Percentiles rank a stretch among this genome's conserved stretches.
Conservation (phyloP, 2,797 vertebrate genomes). For the Pipistrellus kuhlii region DNA sequence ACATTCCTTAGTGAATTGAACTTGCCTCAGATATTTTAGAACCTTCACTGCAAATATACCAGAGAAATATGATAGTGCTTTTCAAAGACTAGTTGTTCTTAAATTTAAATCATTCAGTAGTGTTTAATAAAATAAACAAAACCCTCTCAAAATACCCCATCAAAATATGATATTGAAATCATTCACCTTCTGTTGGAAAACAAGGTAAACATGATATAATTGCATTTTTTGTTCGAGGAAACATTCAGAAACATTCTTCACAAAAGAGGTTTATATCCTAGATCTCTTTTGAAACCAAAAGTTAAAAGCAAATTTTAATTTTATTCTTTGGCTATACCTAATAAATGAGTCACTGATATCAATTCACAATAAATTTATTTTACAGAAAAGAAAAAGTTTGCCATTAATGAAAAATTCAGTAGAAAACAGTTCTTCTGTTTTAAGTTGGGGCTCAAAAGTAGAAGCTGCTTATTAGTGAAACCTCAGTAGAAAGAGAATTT, state of each 20-base stretch:
- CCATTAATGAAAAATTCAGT: conserved; percentile 89
- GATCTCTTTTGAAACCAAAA: conserved; percentile 31
- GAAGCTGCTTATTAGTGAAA: conserved; percentile 90
- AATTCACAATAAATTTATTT: conserved; percentile 89
- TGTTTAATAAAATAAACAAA: conserved; percentile 31
- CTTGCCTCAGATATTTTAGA: conserved; percentile 37
- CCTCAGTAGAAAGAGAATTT: conserved; percentile 88
- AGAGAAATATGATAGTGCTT: conserved; percentile 42
- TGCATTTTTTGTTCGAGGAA: conserved; percentile 61
- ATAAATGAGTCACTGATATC: conserved; percentile 83
- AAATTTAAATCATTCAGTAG: conserved; percentile 63
- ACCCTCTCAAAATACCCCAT: background rate
- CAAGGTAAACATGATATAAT: conserved; percentile 50
- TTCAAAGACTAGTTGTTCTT: conserved; percentile 51
- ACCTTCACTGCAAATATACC: conserved; percentile 35
- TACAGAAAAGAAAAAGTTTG: conserved; percentile 87
- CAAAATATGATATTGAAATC: conserved; percentile 32
- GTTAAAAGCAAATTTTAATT: conserved; percentile 67
- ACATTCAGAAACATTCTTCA: conserved; percentile 63
- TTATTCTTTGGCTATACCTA: conserved; percentile 78
- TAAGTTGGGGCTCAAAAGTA: conserved; percentile 88
- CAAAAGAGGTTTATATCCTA: conserved; percentile 51
- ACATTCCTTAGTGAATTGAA: conserved; percentile 9
- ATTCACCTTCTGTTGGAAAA: conserved; percentile 60
- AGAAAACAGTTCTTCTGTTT: conserved; percentile 90